Evolutionary conservation across 1,140 invertebrate genomes (phyloP).

Genomic region (Nasonia vitripennis): DNA sequence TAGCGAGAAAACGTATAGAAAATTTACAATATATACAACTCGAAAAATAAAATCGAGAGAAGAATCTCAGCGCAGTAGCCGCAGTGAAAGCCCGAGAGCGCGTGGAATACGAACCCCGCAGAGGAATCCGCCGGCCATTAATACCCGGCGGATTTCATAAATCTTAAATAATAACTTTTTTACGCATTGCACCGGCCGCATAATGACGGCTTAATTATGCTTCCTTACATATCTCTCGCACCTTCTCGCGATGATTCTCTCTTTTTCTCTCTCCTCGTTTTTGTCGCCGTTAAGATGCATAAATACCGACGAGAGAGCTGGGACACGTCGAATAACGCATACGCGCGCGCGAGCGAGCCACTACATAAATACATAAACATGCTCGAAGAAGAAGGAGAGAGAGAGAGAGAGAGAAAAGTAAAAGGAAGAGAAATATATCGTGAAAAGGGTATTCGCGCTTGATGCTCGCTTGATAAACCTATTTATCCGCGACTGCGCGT

Average conservation of each 20-base stretch:
- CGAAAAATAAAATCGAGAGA: constrained; percentile 6
- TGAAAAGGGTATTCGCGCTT: not conserved
- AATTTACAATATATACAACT: constrained; percentile 12
- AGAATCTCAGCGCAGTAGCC: not conserved
- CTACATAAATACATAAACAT: constrained; percentile 68
- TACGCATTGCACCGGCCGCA: constrained; percentile 61
- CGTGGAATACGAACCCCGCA: constrained; percentile 17
- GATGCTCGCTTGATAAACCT: not conserved
- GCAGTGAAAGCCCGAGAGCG: constrained; percentile 20
- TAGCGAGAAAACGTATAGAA: not conserved
- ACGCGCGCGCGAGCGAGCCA: constrained; percentile 55
- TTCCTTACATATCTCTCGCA: constrained; percentile 38
- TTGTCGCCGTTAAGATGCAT: constrained; percentile 55
- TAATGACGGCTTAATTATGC: constrained; percentile 65
- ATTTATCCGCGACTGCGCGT: not conserved
- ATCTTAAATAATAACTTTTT: constrained; percentile 65
- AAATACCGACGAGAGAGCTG: constrained; percentile 52
- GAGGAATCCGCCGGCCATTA: constrained; percentile 62
- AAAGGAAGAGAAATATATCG: constrained; percentile 26
- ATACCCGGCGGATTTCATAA: constrained; percentile 63
- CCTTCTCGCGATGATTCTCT: constrained; percentile 9
- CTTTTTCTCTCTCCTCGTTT: constrained; percentile 26
- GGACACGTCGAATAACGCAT: not conserved
- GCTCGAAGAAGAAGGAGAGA: constrained; percentile 32
- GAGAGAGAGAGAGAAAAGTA: constrained; percentile 28